Conservation (phyloP, 2,113 vertebrate species). For the Rutilus rutilus region DNA sequence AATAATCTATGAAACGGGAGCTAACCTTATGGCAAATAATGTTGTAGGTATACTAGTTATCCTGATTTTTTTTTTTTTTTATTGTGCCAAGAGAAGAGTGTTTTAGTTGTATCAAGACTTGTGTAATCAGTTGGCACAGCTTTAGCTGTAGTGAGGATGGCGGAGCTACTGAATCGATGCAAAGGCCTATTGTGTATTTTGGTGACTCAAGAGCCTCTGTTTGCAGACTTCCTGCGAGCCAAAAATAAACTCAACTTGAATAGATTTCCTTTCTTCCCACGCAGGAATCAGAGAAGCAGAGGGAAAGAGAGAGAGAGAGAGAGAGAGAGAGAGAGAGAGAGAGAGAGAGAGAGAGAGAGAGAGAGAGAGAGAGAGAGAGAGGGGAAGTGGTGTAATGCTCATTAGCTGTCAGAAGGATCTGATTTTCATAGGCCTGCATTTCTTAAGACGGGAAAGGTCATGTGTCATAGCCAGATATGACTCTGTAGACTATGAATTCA, state of each 20-base stretch:
- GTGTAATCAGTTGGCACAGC: conserved; percentile 37
- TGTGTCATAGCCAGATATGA: conserved; percentile 11
- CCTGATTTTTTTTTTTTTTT: neutral
- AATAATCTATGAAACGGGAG: conserved; percentile 19
- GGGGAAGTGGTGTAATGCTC: neutral
- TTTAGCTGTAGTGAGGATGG: conserved; percentile 22
- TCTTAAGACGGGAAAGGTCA: conserved; percentile 34
- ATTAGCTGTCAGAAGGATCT: conserved; percentile 34
- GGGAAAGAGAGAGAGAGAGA: conserved; percentile 11
- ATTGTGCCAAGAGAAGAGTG: neutral
- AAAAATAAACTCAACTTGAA: conserved; percentile 55
- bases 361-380: too few relatives aligned
- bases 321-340: too few relatives aligned
- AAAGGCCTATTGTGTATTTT: conserved; percentile 52
- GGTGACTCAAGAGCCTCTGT: conserved; percentile 58
- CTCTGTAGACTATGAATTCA: neutral
- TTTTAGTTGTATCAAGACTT: conserved; percentile 29
- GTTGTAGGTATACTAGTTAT: neutral
- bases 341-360: too few relatives aligned
- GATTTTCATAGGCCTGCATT: conserved; percentile 41
- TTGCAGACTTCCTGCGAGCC: conserved; percentile 54
- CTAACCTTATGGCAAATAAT: neutral
- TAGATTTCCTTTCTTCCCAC: conserved; percentile 55
- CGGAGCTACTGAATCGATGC: conserved; percentile 46
- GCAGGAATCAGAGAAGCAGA: conserved; percentile 35